A percentile compares a stretch with the other conserved stretches of the same genome.
These are phyloP conservation scores for Latrodectus geometricus DNA, from an alignment of 1,140 invertebrate species.

Conservation along the genomic window DNA sequence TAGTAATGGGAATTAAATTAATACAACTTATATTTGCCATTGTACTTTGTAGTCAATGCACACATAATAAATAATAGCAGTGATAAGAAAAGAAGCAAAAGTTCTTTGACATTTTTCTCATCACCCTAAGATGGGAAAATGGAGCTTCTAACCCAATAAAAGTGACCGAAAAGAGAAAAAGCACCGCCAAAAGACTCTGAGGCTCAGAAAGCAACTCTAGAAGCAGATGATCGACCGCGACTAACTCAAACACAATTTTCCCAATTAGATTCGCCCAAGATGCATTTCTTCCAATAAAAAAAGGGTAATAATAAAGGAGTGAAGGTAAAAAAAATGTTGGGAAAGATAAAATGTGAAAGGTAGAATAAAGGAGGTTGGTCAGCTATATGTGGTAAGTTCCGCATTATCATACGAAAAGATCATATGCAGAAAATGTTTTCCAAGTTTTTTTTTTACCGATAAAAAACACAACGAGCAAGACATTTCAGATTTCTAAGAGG, in stretches of 20 bases:
- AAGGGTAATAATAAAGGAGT: background rate
- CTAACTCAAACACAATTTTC: background rate
- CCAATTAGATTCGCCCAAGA: conserved; percentile 2
- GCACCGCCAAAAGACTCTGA: background rate
- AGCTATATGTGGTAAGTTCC: background rate
- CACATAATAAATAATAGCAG: background rate
- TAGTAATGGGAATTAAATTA: no score
- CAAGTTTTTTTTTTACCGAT: background rate
- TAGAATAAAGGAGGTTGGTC: background rate
- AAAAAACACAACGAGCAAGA: background rate
- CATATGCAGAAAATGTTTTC: background rate
- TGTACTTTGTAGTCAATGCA: background rate
- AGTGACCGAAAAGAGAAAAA: background rate
- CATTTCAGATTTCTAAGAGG: background rate
- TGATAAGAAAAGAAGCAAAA: background rate
- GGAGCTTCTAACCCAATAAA: no score
- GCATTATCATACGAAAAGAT: background rate
- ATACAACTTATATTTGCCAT: background rate
- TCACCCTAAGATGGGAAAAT: no score
- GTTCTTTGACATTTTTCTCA: no score
- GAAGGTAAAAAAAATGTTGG: background rate
- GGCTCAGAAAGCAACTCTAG: background rate
- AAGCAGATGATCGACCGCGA: background rate
- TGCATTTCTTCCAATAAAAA: background rate
- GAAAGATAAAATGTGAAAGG: background rate